Percentiles rank a stretch among this genome's conserved stretches.
phyloP scores from a whole-genome alignment of 2,888 invertebrate genomes.

The Caenorhabditis sinica region DNA sequence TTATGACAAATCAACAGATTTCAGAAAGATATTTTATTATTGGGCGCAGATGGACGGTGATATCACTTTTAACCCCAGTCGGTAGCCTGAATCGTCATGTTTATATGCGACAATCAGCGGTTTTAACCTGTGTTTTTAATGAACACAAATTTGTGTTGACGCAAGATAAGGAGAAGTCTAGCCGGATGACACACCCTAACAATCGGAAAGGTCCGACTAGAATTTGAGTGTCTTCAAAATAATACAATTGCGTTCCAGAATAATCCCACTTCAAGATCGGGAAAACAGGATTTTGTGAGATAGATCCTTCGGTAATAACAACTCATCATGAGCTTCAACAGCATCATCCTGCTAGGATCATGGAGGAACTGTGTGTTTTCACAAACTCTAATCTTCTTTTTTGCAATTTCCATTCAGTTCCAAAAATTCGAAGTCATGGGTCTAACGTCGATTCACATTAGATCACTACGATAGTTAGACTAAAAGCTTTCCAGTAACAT shows the following conservation, averaged over 20 bases:
- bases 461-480: slow-evolving; percentile 12
- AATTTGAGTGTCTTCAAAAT: not conserved
- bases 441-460: not conserved
- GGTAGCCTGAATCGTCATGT: slow-evolving; percentile 47
- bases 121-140: slow-evolving; percentile 27
- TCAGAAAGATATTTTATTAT: slow-evolving; percentile 29
- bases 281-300: not conserved
- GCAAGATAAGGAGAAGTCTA: not conserved
- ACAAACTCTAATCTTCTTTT: slow-evolving; percentile 23
- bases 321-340: not conserved
- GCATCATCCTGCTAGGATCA: not conserved
- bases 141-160: slow-evolving; percentile 18
- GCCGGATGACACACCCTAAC: slow-evolving; percentile 12
- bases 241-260: not conserved
- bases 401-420: not conserved
- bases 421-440: not conserved
- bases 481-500: not conserved
- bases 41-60: slow-evolving; percentile 15
- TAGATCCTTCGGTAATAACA: not conserved
- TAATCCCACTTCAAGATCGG: not conserved
- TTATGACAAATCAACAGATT: slow-evolving; percentile 43
- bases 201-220: slow-evolving; percentile 9
- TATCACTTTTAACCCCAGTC: slow-evolving; percentile 27
- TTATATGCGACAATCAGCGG: not conserved
- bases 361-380: slow-evolving; percentile 1